Base-by-base conservation (phyloP, 1,140 invertebrate genomes). In the Stenopsyche tienmushanensis region DNA sequence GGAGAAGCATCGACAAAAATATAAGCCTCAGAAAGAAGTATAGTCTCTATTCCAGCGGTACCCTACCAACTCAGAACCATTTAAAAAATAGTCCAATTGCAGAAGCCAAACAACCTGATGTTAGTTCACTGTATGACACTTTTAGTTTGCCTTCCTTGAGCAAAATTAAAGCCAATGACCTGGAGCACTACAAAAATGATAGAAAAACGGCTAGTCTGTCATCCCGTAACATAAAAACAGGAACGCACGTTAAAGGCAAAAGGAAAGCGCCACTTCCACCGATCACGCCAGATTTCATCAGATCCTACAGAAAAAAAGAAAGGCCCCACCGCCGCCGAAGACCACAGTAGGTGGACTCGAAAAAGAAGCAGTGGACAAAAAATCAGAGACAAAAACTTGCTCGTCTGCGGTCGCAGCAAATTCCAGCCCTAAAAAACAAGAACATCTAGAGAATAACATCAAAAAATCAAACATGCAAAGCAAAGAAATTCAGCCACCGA, bases 261-360 rank as follows among this genome's bases (percentile, higher is more conserved):
- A 77, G 89, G 34, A 84, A 83, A 72, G 89, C 89, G 1, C 89
- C 89, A 0, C 82, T 82, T 67, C 89, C 90, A 9, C 90, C 89
- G 1, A 58, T 41, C 3, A 62, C 29, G 49, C 53, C 59, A 55
- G 39, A 64, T n/a, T 70, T 57, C 42, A 71, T 72, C n/a, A 81
- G 75, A 71, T 70, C 77, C n/a, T 75, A 80, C 62, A 75, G 80
- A 66, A 84, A 84, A 66, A 85, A 73, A 75, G 85, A 58, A 78
- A 78, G 17, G 86, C 86, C 2, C 86, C 87, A 9, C 77, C 78
- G 63, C 86, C 86, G 10, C 86, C 86, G 73, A 42, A 54, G 50
- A 42, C 34, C 49, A 52, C n/a, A 17, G 44, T 63, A 58, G 60
- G 66, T 3, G 44, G 54, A 25, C 24, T 34, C 17, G 34, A 49